Conservation (phyloP, 2,797 vertebrate genomes). For the Gambusia yucatana region DNA sequence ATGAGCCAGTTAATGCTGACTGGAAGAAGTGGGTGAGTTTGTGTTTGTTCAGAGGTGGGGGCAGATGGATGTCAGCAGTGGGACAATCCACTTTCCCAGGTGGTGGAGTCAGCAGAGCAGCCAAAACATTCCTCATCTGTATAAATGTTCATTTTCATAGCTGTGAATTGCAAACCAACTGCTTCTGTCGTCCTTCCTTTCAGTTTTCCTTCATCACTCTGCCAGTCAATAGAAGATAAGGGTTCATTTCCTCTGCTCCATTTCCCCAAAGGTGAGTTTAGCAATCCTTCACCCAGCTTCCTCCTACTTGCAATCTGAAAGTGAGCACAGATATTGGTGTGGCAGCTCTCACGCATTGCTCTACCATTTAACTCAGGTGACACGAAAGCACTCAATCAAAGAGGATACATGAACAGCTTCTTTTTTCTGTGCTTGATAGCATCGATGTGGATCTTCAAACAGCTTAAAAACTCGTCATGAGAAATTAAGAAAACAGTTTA, state of each 20-base stretch:
- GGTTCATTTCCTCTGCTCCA: constrained; percentile 52
- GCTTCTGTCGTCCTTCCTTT: constrained; percentile 41
- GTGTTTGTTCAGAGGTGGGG: neutral
- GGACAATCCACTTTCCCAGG: constrained; percentile 55
- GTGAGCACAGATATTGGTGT: constrained; percentile 21
- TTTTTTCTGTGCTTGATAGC: neutral
- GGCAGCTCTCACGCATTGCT: constrained; percentile 4
- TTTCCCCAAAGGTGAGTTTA: constrained; percentile 64
- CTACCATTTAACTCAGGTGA: constrained; percentile 13
- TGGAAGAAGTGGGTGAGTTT: constrained; percentile 5
- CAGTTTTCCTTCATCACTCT: constrained; percentile 61
- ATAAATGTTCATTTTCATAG: constrained; percentile 61
- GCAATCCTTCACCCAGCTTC: constrained; percentile 48
- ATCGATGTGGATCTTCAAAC: neutral
- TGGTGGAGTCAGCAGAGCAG: constrained; percentile 55
- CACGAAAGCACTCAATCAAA: constrained; percentile 32
- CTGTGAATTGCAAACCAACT: constrained; percentile 38
- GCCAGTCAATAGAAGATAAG: constrained; percentile 23
- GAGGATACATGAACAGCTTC: neutral
- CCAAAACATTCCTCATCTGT: constrained; percentile 50
- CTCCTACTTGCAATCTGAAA: constrained; percentile 18
- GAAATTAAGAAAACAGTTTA: neutral
- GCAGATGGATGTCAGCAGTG: neutral
- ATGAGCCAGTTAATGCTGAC: constrained; percentile 57
- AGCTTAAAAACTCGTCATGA: neutral